phyloP scores from a whole-genome alignment of 2,888 invertebrate species.

The Ariolimax columbianus region DNA sequence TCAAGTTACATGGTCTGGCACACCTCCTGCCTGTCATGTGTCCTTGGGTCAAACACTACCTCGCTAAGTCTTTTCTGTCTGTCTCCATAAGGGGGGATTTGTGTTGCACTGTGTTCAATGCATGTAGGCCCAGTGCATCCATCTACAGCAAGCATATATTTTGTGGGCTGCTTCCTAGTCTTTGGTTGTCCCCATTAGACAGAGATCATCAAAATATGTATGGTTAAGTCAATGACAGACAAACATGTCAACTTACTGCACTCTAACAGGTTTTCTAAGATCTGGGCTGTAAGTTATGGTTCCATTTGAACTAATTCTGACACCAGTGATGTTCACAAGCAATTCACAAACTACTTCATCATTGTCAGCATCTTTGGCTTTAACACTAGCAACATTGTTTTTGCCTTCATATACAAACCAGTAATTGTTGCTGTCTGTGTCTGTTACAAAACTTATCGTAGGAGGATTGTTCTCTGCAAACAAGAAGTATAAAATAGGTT shows the following conservation, averaged over 20 bases:
- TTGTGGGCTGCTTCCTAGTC: too few species aligned
- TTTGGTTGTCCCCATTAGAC: too few species aligned
- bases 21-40: too few species aligned
- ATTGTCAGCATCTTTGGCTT: slow-evolving; percentile 8
- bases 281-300: slow-evolving; percentile 21
- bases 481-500: not conserved
- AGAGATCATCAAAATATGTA: too few species aligned
- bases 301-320: slow-evolving; percentile 7
- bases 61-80: too few species aligned
- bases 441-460: not conserved
- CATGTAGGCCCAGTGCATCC: too few species aligned
- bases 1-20: too few species aligned
- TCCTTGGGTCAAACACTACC: too few species aligned
- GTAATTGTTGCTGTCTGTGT: not conserved
- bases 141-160: too few species aligned
- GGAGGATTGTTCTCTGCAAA: slow-evolving; percentile 16
- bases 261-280: not conserved
- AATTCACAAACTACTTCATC: slow-evolving; percentile 1
- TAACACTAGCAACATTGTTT: not conserved
- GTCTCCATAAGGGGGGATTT: too few species aligned
- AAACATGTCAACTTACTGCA: slow-evolving; percentile 1
- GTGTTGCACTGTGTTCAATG: too few species aligned
- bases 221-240: too few species aligned
- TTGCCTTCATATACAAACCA: slow-evolving; percentile 16
- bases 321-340: not conserved